Evolutionary conservation across 2,888 invertebrate species (phyloP), one percentile per base, ranked within the genome.

Genomic region (Diplolepis rosae): DNA sequence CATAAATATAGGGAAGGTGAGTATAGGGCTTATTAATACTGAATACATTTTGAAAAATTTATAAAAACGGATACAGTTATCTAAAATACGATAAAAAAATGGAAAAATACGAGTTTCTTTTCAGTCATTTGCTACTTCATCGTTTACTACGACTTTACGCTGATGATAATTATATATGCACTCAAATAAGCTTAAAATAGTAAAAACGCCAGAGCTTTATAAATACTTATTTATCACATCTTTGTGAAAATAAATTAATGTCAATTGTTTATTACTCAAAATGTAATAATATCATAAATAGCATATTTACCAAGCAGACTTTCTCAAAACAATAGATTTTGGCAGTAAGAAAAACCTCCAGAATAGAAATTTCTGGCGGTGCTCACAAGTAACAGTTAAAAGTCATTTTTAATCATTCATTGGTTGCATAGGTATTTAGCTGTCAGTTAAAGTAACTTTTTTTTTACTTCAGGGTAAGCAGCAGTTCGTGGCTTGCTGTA

Each of bases 151-250:
- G n/a, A 6, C 7, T 15, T 15, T 45, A 45, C 9, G 18, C 2
- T 18, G 3, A 18, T 45, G 15, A 18, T 45, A 45, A 45, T 18
- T 18, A 45, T 45, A 18, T 18, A 45, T 45, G 45, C 15, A 15
- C 2, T 45, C 15, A 18, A 18, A 2, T 18, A 5, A 18, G 2
- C n/a, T 45, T 54, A 54, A n/a, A 54, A 15, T 30, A 54, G 54
- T 54, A 32, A 30, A 54, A n/a, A 28, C 5, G 30, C 54, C 69
- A 7, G 15, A 54, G 1, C 18, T 5, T 18, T 54, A 77, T 80
- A 80, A 81, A 81, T 80, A 76, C 80, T 80, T 81, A 79, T 81
- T 80, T 82, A 83, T 83, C 83, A 83, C 82, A 81, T 80, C 71
- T 75, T 56, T 75, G 78, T 82, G 79, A 82, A 77, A 77, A 68